Evolutionary conservation across 2,797 vertebrate genomes (phyloP).

Genomic region (Peromyscus attwateri): DNA sequence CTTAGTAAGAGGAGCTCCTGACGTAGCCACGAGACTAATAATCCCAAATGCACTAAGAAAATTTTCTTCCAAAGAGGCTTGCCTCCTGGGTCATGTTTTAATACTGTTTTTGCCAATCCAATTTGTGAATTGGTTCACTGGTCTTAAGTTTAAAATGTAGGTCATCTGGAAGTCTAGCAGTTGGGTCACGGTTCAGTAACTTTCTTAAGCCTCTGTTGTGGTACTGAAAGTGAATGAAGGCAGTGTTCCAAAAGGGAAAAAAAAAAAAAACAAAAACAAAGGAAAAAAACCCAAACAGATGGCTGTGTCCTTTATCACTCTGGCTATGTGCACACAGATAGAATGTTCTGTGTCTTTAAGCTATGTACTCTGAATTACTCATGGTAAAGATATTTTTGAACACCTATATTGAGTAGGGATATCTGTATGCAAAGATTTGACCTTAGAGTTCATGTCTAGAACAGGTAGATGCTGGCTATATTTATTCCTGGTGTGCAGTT

Average conservation of each 20-base stretch:
- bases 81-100: background rate
- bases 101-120: background rate
- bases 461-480: background rate
- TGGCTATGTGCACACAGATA: background rate
- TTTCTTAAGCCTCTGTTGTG: background rate
- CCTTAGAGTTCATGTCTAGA: background rate
- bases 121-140: constrained; percentile 62
- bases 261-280: background rate
- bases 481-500: background rate
- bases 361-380: background rate
- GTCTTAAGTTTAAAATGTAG: constrained; percentile 58
- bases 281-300: background rate
- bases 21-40: background rate
- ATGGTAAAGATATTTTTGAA: background rate
- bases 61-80: constrained; percentile 14
- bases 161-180: constrained; percentile 30
- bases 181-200: constrained; percentile 24
- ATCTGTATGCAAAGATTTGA: background rate
- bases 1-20: background rate
- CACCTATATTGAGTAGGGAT: background rate
- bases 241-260: background rate
- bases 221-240: background rate
- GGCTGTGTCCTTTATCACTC: background rate
- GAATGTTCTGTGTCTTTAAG: background rate
- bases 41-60: background rate